Conservation (phyloP, 1,140 invertebrate species). For the Whitmania pigra region DNA sequence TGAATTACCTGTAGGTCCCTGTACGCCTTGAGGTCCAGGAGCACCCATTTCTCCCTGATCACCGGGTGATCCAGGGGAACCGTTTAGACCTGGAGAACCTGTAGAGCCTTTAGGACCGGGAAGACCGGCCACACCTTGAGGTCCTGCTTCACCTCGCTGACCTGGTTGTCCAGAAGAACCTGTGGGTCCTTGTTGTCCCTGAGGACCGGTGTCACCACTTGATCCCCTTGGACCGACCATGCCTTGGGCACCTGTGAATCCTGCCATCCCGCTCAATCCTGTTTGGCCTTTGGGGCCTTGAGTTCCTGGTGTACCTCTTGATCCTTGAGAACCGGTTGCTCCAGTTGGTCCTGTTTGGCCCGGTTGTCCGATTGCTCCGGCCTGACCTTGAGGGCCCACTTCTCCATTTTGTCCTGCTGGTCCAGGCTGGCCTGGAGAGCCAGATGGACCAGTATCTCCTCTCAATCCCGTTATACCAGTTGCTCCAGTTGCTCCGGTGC, state of each 20-base stretch:
- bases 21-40: slow-evolving; percentile 2
- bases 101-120: slow-evolving; percentile 16
- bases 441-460: background rate
- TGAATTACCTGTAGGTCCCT: slow-evolving; percentile 40
- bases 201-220: slow-evolving; percentile 2
- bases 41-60: slow-evolving; percentile 12
- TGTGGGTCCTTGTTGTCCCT: background rate
- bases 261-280: background rate
- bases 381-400: slow-evolving; percentile 3
- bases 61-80: slow-evolving; percentile 9
- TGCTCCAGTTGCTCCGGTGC: background rate
- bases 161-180: slow-evolving; percentile 8
- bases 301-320: background rate
- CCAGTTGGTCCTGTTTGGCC: slow-evolving; percentile 12
- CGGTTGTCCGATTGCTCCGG: slow-evolving; percentile 12
- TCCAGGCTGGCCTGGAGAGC: slow-evolving; percentile 4
- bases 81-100: slow-evolving; percentile 13
- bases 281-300: background rate
- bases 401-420: slow-evolving; percentile 3
- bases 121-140: slow-evolving; percentile 7
- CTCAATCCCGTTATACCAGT: background rate
- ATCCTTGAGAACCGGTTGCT: slow-evolving; percentile 14
- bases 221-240: too few species aligned
- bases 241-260: background rate
- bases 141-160: slow-evolving; percentile 6